phyloP scores from a whole-genome alignment of 1,140 invertebrate species.

The Helicoverpa zea region DNA sequence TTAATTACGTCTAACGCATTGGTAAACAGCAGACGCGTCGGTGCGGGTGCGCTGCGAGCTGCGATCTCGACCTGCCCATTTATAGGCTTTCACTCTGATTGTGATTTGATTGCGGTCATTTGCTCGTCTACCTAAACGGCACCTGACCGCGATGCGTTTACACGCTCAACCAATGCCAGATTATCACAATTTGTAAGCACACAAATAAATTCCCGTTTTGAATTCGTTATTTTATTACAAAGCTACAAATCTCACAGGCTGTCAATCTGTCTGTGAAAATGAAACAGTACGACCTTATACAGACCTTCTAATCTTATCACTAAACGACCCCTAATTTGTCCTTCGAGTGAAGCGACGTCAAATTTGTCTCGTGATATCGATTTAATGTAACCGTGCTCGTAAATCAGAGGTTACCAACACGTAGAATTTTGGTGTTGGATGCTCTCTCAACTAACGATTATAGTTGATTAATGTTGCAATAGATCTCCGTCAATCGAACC shows the following conservation, averaged over 20 bases:
- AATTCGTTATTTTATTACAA: conserved; percentile 40
- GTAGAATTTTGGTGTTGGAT: conserved; percentile 24
- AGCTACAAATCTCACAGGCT: conserved; percentile 24
- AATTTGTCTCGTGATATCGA: conserved; percentile 43
- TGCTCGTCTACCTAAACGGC: conserved; percentile 71
- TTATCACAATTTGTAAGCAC: conserved; percentile 61
- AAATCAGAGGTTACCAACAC: conserved; percentile 42
- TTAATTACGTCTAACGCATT: conserved; percentile 70
- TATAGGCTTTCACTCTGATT: conserved; percentile 79
- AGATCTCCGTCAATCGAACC: conserved; percentile 56
- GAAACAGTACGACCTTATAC: conserved; percentile 20
- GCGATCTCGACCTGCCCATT: conserved; percentile 57
- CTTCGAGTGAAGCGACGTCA: conserved; percentile 22
- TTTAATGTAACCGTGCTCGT: conserved; percentile 40
- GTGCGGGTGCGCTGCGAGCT: conserved; percentile 42
- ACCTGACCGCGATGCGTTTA: conserved; percentile 60
- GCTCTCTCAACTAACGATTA: conserved; percentile 45
- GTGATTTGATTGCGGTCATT: conserved; percentile 80
- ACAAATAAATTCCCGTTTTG: conserved; percentile 62
- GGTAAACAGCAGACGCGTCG: conserved; percentile 65
- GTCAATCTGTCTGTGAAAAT: conserved; percentile 22
- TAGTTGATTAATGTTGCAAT: conserved; percentile 60
- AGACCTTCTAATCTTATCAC: conserved; percentile 32
- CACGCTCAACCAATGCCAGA: conserved; percentile 58
- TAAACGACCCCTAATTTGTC: conserved; percentile 45